These are phyloP conservation scores for Lepetodrilus schrolli DNA, from an alignment of 2,888 invertebrate species.

Conservation along the genomic window DNA sequence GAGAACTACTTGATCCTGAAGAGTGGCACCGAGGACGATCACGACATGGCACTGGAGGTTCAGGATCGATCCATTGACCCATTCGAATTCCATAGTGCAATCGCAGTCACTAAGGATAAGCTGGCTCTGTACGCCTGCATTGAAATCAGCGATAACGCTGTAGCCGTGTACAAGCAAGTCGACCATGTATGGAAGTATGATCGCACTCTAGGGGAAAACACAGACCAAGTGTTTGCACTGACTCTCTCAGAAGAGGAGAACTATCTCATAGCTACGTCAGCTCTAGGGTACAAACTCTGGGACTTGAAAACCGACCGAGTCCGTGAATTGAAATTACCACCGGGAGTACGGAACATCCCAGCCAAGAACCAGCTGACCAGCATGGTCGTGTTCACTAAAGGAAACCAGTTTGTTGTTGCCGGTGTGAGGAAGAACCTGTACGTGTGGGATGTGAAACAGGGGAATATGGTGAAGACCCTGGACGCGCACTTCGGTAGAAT, in stretches of 20 bases:
- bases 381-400: constrained; percentile 91
- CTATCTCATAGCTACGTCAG: constrained; percentile 82
- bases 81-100: constrained; percentile 74
- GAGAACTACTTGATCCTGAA: constrained; percentile 61
- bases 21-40: constrained; percentile 62
- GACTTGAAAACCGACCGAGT: constrained; percentile 69
- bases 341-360: constrained; percentile 91
- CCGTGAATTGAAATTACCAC: constrained; percentile 68
- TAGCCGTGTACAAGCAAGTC: constrained; percentile 67
- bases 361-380: constrained; percentile 92
- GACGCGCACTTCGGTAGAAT: constrained; percentile 98
- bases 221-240: constrained; percentile 76
- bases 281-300: constrained; percentile 75
- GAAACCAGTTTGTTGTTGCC: constrained; percentile 92
- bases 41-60: constrained; percentile 70
- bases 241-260: constrained; percentile 88
- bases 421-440: constrained; percentile 95
- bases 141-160: constrained; percentile 73
- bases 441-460: constrained; percentile 90
- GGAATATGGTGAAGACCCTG: constrained; percentile 89
- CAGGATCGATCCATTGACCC: constrained; percentile 64
- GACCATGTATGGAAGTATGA: constrained; percentile 68
- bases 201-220: constrained; percentile 68
- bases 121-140: constrained; percentile 71
- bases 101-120: constrained; percentile 65